Evolutionary conservation across 2,888 invertebrate genomes (phyloP).

Genomic region (Drosophila mulleri): DNA sequence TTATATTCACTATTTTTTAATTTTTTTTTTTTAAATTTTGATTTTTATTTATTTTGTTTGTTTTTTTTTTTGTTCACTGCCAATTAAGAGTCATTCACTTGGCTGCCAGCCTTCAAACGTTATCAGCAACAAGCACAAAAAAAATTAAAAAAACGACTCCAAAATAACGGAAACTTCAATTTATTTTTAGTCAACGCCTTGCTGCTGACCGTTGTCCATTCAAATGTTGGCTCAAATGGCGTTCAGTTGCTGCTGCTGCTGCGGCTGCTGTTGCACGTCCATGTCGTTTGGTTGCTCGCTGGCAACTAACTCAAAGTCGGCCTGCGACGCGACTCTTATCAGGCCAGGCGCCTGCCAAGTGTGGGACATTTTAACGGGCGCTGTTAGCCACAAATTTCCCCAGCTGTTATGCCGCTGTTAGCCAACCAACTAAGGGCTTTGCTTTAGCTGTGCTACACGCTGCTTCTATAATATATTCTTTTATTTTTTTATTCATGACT

Average conservation of each 20-base stretch:
- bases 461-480: no score
- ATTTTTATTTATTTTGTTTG: not conserved
- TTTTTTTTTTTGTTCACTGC: constrained; percentile 3
- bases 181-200: not conserved
- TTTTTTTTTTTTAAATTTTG: not conserved
- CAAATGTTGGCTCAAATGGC: constrained; percentile 4
- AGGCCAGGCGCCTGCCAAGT: not conserved
- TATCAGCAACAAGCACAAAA: constrained; percentile 22
- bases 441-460: not conserved
- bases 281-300: constrained; percentile 56
- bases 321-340: constrained; percentile 54
- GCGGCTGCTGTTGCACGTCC: constrained; percentile 35
- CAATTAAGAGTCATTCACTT: constrained; percentile 42
- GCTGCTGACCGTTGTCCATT: constrained; percentile 35
- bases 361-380: constrained; percentile 33
- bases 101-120: constrained; percentile 27
- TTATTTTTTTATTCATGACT: no score
- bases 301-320: constrained; percentile 61
- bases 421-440: not conserved
- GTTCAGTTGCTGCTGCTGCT: not conserved
- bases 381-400: constrained; percentile 49
- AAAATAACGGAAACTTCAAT: constrained; percentile 1
- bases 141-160: not conserved
- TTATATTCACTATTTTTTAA: constrained; percentile 6
- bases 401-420: constrained; percentile 26